Percentiles rank a stretch among this genome's conserved stretches.
phyloP scores from a whole-genome alignment of 2,797 vertebrate species.

The Cichlasoma orientale region DNA sequence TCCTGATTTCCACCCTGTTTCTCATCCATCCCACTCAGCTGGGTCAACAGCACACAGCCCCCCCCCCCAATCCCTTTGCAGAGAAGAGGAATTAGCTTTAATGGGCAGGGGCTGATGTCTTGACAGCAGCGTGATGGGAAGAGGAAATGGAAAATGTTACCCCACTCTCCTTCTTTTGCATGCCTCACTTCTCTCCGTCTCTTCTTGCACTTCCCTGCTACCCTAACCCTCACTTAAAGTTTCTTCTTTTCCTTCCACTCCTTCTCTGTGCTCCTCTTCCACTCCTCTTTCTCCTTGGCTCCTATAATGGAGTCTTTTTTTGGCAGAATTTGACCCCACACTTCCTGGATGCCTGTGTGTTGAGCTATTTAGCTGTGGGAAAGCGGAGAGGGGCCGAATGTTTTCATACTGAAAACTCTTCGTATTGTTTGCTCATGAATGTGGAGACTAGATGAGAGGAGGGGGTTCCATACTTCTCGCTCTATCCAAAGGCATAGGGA shows the following conservation, averaged over 20 bases:
- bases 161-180: slow-evolving; percentile 40
- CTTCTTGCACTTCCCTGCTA: slow-evolving; percentile 40
- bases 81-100: slow-evolving; percentile 47
- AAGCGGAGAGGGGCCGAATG: slow-evolving; percentile 60
- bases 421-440: slow-evolving; percentile 23
- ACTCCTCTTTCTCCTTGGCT: slow-evolving; percentile 20
- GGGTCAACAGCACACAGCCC: slow-evolving; percentile 60
- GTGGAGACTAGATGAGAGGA: neutral
- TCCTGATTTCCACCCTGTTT: slow-evolving; percentile 7
- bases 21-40: slow-evolving; percentile 39
- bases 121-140: slow-evolving; percentile 68
- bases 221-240: slow-evolving; percentile 30
- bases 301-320: slow-evolving; percentile 46
- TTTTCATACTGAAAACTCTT: slow-evolving; percentile 49
- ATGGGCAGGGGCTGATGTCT: slow-evolving; percentile 44
- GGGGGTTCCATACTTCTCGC: neutral
- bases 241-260: slow-evolving; percentile 10
- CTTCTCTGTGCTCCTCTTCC: neutral
- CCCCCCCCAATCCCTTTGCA: slow-evolving; percentile 31
- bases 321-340: slow-evolving; percentile 58
- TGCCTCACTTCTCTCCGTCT: slow-evolving; percentile 35
- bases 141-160: slow-evolving; percentile 80
- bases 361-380: slow-evolving; percentile 68
- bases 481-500: neutral
- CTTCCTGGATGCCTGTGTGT: slow-evolving; percentile 76